phyloP scores from a whole-genome alignment of 2,797 vertebrate species.

The Pterois miles region DNA sequence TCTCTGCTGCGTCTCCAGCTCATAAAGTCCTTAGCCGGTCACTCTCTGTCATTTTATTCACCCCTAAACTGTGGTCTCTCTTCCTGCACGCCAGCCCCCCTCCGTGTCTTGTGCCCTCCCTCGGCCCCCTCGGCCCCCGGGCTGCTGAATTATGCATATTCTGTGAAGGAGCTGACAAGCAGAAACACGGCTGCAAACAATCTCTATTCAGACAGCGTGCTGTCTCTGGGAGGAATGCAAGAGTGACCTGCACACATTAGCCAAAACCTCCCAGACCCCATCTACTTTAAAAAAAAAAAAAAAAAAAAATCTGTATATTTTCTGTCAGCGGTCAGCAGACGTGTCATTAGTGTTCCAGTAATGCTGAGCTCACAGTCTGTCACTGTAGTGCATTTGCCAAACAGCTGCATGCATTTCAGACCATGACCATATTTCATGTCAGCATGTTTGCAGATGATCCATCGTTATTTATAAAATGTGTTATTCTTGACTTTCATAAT shows the following conservation, averaged over 20 bases:
- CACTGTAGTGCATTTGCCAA: conserved; percentile 37
- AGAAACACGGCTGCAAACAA: conserved; percentile 71
- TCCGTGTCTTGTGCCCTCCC: conserved; percentile 32
- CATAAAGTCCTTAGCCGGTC: conserved; percentile 2
- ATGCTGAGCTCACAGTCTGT: conserved; percentile 53
- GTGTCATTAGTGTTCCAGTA: conserved; percentile 39
- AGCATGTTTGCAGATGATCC: conserved; percentile 50
- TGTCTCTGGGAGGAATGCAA: conserved; percentile 32
- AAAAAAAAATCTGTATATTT: not conserved
- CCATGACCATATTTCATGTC: conserved; percentile 7
- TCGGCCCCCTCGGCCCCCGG: conserved; percentile 26
- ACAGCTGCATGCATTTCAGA: conserved; percentile 20
- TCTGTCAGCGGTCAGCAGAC: conserved; percentile 39
- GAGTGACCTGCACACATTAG: conserved; percentile 59
- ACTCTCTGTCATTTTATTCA: conserved; percentile 36
- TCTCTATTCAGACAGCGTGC: conserved; percentile 69
- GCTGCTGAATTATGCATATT: conserved; percentile 79
- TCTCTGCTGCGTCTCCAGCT: conserved; percentile 4
- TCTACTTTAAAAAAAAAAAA: not conserved
- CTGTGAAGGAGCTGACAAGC: conserved; percentile 75
- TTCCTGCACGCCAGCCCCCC: conserved; percentile 21
- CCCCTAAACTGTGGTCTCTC: conserved; percentile 31
- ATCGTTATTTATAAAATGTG: not conserved
- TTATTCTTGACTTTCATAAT: not conserved
- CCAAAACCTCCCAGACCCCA: conserved; percentile 7